Conservation (phyloP, 2,888 invertebrate species). For the Hartigia nigra region DNA sequence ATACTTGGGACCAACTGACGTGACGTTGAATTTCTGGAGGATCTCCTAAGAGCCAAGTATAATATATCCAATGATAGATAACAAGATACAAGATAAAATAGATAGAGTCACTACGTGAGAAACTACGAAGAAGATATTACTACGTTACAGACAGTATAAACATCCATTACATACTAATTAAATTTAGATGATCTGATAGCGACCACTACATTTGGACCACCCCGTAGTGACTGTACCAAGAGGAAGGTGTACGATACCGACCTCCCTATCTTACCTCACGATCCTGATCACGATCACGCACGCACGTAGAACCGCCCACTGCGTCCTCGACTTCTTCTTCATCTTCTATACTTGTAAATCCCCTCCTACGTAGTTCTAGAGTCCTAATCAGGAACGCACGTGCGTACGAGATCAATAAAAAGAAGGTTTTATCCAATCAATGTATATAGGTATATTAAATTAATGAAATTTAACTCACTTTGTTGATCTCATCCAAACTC, state of each 20-base stretch:
- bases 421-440: neutral
- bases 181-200: slow-evolving; percentile 22
- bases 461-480: neutral
- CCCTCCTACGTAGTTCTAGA: slow-evolving; percentile 30
- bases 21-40: slow-evolving; percentile 4
- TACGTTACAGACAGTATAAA: neutral
- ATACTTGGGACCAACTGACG: slow-evolving; percentile 15
- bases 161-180: slow-evolving; percentile 10
- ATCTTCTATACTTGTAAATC: slow-evolving; percentile 23
- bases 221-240: slow-evolving; percentile 39
- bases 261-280: slow-evolving; percentile 54
- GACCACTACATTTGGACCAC: slow-evolving; percentile 47
- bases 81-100: neutral
- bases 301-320: slow-evolving; percentile 59
- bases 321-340: slow-evolving; percentile 41
- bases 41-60: neutral
- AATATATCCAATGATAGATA: neutral
- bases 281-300: slow-evolving; percentile 61
- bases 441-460: neutral
- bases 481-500: neutral
- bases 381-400: slow-evolving; percentile 42
- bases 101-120: neutral
- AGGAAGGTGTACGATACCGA: slow-evolving; percentile 49
- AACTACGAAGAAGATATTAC: neutral
- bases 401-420: slow-evolving; percentile 37